These are phyloP conservation scores for Eolophus roseicapilla DNA, from an alignment of 2,113 vertebrate species.

Conservation along the genomic window DNA sequence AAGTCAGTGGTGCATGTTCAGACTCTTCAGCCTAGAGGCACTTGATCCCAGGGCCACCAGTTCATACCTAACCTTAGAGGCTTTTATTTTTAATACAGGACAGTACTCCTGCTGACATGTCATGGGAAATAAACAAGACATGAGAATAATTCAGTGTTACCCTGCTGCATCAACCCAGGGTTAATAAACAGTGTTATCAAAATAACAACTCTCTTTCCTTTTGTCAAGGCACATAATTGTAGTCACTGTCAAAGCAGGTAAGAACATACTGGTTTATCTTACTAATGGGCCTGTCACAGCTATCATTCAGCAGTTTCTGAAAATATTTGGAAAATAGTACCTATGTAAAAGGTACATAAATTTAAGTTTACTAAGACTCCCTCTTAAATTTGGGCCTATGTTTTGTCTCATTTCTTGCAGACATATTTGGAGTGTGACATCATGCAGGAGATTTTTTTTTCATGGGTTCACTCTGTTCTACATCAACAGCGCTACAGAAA, in stretches of 20 bases:
- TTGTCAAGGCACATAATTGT: neutral
- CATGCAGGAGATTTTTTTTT: neutral
- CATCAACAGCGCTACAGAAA: neutral
- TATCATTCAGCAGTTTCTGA: neutral
- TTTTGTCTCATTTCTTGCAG: neutral
- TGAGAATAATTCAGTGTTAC: neutral
- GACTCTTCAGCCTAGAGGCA: neutral
- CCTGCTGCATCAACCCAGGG: neutral
- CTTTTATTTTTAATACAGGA: neutral
- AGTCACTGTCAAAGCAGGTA: neutral
- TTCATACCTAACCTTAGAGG: neutral
- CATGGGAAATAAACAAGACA: neutral
- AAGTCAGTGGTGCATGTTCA: neutral
- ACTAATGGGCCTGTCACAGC: neutral
- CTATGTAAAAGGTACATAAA: neutral
- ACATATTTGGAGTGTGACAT: neutral
- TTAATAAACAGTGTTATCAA: neutral
- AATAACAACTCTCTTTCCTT: neutral
- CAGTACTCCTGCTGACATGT: neutral
- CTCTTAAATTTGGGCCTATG: neutral
- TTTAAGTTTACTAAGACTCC: neutral
- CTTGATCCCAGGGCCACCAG: neutral
- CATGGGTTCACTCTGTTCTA: neutral
- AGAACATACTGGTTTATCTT: neutral
- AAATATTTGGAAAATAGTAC: neutral